phyloP scores from a whole-genome alignment of 1,140 invertebrate genomes.

The Drosophila rufa region DNA sequence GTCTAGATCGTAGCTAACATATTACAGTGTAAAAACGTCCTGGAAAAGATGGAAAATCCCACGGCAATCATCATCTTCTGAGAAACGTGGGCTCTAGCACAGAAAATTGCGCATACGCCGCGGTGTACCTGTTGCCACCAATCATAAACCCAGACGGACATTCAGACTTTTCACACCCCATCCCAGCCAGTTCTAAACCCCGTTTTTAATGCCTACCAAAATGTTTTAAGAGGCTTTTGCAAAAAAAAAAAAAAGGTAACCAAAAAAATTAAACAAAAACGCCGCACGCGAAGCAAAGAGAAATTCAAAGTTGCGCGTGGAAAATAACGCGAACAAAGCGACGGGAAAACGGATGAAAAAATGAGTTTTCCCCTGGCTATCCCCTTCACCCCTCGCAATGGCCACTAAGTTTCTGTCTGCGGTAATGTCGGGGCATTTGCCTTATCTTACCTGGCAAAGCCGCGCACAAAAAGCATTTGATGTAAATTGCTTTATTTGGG shows the following conservation, averaged over 20 bases:
- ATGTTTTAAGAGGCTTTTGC: conserved; percentile 62
- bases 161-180: conserved; percentile 8
- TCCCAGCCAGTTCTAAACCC: neutral
- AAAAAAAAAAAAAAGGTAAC: conserved; percentile 15
- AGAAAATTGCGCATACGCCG: conserved; percentile 52
- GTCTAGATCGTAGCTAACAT: no score
- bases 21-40: neutral
- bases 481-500: conserved; percentile 24
- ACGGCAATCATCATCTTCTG: neutral
- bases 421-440: conserved; percentile 28
- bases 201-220: conserved; percentile 48
- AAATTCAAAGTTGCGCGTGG: conserved; percentile 18
- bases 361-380: neutral
- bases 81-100: neutral
- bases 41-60: neutral
- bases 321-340: conserved; percentile 23
- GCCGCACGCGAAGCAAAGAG: conserved; percentile 1
- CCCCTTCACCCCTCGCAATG: neutral
- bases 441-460: conserved; percentile 24
- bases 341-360: conserved; percentile 20
- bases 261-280: conserved; percentile 12
- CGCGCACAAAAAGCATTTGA: conserved; percentile 11
- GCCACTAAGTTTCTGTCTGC: conserved; percentile 7
- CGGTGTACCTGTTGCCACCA: conserved; percentile 57
- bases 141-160: conserved; percentile 26